Conservation (phyloP, 2,113 vertebrate genomes). For the Pholis gunnellus region DNA sequence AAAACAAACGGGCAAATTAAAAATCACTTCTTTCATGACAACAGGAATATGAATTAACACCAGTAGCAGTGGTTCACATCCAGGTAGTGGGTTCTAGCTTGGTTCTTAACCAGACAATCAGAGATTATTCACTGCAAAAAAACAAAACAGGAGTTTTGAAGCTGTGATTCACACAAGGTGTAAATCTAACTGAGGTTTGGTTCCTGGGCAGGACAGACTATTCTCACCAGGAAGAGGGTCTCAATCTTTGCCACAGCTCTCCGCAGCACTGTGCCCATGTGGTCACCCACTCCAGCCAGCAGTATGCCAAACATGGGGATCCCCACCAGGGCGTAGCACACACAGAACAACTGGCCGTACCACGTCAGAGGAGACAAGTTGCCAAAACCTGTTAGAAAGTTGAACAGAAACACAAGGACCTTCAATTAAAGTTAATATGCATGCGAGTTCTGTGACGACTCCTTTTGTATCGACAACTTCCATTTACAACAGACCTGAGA, state of each 20-base stretch:
- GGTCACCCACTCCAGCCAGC: constrained; percentile 91
- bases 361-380: constrained; percentile 88
- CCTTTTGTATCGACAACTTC: neutral
- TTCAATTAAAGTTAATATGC: neutral
- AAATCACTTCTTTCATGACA: neutral
- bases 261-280: constrained; percentile 89
- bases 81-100: neutral
- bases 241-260: constrained; percentile 90
- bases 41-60: neutral
- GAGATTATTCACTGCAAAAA: neutral
- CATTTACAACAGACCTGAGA: neutral
- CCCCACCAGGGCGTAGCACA: constrained; percentile 92
- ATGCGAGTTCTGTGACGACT: neutral
- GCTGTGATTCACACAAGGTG: neutral
- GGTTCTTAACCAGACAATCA: neutral
- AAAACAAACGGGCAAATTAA: neutral
- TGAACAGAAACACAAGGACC: neutral
- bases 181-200: constrained; percentile 15
- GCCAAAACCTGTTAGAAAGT: constrained; percentile 86
- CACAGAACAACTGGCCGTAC: constrained; percentile 89
- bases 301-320: constrained; percentile 94
- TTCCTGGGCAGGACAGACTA: constrained; percentile 43
- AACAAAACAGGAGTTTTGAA: neutral
- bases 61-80: neutral
- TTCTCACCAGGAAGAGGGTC: constrained; percentile 90